These are phyloP conservation scores for Enhydra lutris DNA, from an alignment of 2,113 vertebrate species.

Conservation along the genomic window DNA sequence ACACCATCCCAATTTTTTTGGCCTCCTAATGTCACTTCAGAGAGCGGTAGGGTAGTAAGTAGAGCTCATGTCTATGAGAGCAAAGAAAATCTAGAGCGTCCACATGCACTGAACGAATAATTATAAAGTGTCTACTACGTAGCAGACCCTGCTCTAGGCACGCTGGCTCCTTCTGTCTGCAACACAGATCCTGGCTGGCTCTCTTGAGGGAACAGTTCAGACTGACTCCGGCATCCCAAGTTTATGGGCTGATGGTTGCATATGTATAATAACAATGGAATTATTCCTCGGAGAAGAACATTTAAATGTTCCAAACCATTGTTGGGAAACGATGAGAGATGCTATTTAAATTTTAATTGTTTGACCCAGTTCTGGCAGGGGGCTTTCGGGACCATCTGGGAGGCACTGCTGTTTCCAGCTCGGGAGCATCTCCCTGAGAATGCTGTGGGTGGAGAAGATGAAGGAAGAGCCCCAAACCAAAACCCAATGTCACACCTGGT, in stretches of 20 bases:
- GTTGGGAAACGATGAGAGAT: not conserved
- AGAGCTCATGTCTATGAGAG: not conserved
- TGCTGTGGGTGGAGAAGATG: not conserved
- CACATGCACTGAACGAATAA: not conserved
- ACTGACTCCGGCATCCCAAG: not conserved
- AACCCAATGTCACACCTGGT: not conserved
- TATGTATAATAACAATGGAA: accelerated
- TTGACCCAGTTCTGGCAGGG: not conserved
- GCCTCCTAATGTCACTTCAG: not conserved
- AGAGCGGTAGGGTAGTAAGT: not conserved
- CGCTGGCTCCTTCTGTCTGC: not conserved
- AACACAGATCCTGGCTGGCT: not conserved
- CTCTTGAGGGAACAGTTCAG: not conserved
- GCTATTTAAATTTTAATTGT: not conserved
- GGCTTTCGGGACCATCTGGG: not conserved
- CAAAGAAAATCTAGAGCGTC: not conserved
- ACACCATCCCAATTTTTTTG: too few relatives aligned
- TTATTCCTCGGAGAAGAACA: not conserved
- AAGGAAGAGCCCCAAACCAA: not conserved
- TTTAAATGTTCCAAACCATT: not conserved
- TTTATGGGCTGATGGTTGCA: not conserved
- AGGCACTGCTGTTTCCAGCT: too few relatives aligned
- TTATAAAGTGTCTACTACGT: not conserved
- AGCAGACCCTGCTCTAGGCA: not conserved
- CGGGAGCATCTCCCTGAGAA: not conserved